Conservation (phyloP, 1,140 invertebrate species). For the Tetraneura akinire region DNA sequence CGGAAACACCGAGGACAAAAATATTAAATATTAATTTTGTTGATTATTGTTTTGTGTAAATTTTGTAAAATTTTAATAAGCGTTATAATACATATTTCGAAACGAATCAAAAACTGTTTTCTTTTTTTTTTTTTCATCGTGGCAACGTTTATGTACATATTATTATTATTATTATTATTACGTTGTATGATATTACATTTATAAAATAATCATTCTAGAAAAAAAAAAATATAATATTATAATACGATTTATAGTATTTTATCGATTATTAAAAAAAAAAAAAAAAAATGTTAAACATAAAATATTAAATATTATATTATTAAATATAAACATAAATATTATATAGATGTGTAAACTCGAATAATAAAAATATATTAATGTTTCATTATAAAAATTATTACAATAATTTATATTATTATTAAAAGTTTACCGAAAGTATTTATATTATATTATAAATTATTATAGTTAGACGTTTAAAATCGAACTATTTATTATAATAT, state of each 20-base stretch:
- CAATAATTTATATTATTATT: neutral
- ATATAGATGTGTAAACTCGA: slow-evolving; percentile 11
- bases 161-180: neutral
- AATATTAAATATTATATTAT: no score
- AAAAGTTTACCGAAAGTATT: neutral
- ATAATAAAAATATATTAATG: neutral
- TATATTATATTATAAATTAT: no score
- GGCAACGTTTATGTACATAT: slow-evolving; percentile 2
- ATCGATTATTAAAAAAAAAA: no score
- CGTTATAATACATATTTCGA: slow-evolving; percentile 8
- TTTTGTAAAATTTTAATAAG: slow-evolving; percentile 31
- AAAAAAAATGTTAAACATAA: no score
- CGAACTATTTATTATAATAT: neutral
- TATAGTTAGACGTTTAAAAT: slow-evolving; percentile 6
- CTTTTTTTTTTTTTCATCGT: neutral
- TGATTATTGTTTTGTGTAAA: slow-evolving; percentile 28
- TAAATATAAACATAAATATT: no score
- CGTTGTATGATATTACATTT: slow-evolving; percentile 9
- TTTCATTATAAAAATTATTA: neutral
- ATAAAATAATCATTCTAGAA: neutral
- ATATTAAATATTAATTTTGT: neutral
- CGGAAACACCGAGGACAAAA: neutral
- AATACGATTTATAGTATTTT: no score
- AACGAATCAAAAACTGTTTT: neutral
- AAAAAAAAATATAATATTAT: neutral